These are phyloP conservation scores for Branchipolynoe longqiensis DNA, from an alignment of 2,888 invertebrate genomes.

Conservation along the genomic window DNA sequence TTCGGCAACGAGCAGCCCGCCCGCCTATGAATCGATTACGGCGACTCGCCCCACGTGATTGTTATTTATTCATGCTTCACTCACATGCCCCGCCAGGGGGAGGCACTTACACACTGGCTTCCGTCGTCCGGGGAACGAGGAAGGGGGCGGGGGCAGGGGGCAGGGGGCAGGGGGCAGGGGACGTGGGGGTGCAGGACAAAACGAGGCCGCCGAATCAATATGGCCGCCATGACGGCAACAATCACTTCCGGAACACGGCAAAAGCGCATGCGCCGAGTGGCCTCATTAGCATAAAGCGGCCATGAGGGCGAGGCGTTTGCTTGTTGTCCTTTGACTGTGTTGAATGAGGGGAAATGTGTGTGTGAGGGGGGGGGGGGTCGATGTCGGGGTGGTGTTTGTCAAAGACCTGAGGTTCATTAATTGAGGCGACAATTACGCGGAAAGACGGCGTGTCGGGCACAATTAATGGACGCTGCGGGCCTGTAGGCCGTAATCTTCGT, in stretches of 20 bases:
- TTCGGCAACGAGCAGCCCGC: too few relatives aligned
- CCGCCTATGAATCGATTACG: conserved; percentile 13
- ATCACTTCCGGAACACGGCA: conserved; percentile 30
- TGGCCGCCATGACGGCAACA: conserved; percentile 49
- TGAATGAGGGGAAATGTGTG: too few relatives aligned
- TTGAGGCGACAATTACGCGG: conserved; percentile 17
- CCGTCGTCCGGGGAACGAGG: background rate
- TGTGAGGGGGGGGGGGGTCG: background rate
- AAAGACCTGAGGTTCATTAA: background rate
- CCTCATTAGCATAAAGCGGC: conserved; percentile 30
- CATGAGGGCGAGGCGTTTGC: background rate
- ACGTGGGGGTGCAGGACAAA: background rate
- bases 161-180: background rate
- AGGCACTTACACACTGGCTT: background rate
- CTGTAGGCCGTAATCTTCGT: too few relatives aligned
- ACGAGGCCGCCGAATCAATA: conserved; percentile 10
- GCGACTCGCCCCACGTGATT: background rate
- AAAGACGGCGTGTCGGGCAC: too few relatives aligned
- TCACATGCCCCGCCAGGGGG: background rate
- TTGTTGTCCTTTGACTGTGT: conserved; percentile 38
- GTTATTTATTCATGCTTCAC: conserved; percentile 25
- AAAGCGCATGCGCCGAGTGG: conserved; percentile 28
- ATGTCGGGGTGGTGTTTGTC: conserved; percentile 24
- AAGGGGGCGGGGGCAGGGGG: background rate
- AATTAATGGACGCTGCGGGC: too few relatives aligned